Evolutionary conservation across 1,140 invertebrate species (phyloP).

Genomic region (Helicoverpa zea): DNA sequence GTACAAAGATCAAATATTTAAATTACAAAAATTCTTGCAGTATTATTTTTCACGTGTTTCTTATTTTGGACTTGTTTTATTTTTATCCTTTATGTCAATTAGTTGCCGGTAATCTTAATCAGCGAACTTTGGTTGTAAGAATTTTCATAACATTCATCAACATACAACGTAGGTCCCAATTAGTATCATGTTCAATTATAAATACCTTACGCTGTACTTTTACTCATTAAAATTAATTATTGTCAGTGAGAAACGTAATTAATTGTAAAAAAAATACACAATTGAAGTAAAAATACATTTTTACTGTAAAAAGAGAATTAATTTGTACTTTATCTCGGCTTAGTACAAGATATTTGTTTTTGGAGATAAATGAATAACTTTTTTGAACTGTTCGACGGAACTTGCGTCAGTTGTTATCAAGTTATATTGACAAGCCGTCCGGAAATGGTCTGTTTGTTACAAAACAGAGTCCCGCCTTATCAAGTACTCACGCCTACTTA

Average conservation of each 20-base stretch:
- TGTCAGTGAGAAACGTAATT: background rate
- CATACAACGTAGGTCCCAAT: slow-evolving; percentile 12
- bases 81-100: slow-evolving; percentile 28
- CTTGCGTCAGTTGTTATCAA: slow-evolving; percentile 38
- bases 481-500: slow-evolving; percentile 6
- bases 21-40: no score
- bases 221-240: slow-evolving; percentile 36
- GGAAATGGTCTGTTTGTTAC: slow-evolving; percentile 27
- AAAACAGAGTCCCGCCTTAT: slow-evolving; percentile 21
- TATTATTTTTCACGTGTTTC: background rate
- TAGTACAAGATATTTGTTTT: no score
- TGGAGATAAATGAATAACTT: background rate
- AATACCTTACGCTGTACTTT: slow-evolving; percentile 13
- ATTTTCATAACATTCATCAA: background rate
- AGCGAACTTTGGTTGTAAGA: slow-evolving; percentile 12
- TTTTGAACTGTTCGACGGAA: slow-evolving; percentile 1
- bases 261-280: slow-evolving; percentile 12
- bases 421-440: slow-evolving; percentile 18
- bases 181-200: slow-evolving; percentile 33
- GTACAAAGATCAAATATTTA: no score
- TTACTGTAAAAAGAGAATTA: no score
- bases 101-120: slow-evolving; percentile 27
- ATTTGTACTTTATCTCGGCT: background rate
- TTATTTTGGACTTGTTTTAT: background rate
- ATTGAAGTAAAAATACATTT: background rate